Base-by-base conservation (phyloP, 2,888 invertebrate genomes). In the Trichogramma dendrolimi region DNA sequence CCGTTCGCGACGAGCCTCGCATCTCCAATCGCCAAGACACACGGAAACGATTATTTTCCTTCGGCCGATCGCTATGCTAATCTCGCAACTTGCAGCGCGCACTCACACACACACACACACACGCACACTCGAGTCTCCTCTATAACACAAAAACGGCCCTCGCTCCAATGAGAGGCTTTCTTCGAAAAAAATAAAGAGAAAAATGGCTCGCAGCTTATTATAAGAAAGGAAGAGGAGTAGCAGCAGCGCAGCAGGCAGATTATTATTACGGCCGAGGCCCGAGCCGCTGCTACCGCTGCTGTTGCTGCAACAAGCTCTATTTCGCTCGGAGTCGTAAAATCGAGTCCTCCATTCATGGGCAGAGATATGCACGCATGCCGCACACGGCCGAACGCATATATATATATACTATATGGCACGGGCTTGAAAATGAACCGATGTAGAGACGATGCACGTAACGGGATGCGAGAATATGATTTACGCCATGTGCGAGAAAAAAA, bases 11-110 rank as follows among this genome's bases (percentile, higher is more conserved):
- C 66, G 46, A 53, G 62, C 58, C 60, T 67, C 66, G 68, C 71
- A 67, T 70, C 27, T 27, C 78, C 77, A 78, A 77, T 77, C 75
- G 27, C 71, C 70, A 71, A 71, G 71, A 71, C 71, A 27, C 71
- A 72, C 71, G 66, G 61, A 68, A 75, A 71, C 75, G 73, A 77
- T 78, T 77, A 78, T 72, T 72, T 70, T 66, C 69, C 68, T 69
- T 70, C 69, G 71, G 66, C 72, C 70, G 76, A 75, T 76, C 75
- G 74, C 70, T 76, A 78, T 79, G 77, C 78, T 79, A 78, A 79
- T 79, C 78, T 77, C 74, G 72, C 27, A 27, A 27, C 27, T 27
- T 27, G 27, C 27, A 27, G 27, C 27, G 27, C 27, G 14, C 27
- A 2, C 27, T 0, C 27, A 27, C 27, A 27, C 27, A 27, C 27